A percentile compares a stretch with the other conserved stretches of the same genome.
phyloP scores from a whole-genome alignment of 1,140 invertebrate genomes.

The Dryas iulia region DNA sequence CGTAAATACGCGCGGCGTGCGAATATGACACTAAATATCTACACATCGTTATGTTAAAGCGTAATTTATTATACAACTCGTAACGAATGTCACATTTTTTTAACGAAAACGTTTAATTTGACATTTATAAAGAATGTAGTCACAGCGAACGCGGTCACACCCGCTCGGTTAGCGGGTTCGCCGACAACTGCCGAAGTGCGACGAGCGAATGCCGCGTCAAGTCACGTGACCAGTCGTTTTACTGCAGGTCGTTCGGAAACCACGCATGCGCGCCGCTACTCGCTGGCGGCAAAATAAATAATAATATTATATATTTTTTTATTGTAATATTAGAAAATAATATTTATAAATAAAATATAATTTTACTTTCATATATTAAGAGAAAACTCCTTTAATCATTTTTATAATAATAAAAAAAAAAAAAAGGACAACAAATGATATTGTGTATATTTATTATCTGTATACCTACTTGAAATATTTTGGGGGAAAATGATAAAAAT shows the following conservation, averaged over 20 bases:
- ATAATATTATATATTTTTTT: conserved; percentile 33
- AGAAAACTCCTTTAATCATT: no score
- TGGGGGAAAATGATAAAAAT: no score
- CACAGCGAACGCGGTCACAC: conserved; percentile 43
- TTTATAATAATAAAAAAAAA: no score
- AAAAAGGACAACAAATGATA: no score
- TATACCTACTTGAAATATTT: no score
- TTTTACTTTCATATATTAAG: background rate
- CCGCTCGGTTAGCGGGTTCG: conserved; percentile 44
- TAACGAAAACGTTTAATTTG: conserved; percentile 67
- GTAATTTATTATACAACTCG: conserved; percentile 55
- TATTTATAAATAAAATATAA: background rate
- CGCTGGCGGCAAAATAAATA: conserved; percentile 72
- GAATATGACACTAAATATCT: conserved; percentile 41
- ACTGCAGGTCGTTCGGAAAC: conserved; percentile 74
- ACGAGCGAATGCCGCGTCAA: conserved; percentile 76
- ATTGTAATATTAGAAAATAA: conserved; percentile 2
- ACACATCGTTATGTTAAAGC: conserved; percentile 39
- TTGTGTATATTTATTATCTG: background rate
- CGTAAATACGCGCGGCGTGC: conserved; percentile 43
- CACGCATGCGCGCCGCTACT: conserved; percentile 62
- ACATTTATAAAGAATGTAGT: conserved; percentile 61
- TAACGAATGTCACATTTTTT: conserved; percentile 71
- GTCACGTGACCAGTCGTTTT: conserved; percentile 81
- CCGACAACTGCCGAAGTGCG: conserved; percentile 73